Percentiles rank a stretch among this genome's conserved stretches.
Conservation (phyloP, 2,888 invertebrate genomes). For the Byasa hedistus region DNA sequence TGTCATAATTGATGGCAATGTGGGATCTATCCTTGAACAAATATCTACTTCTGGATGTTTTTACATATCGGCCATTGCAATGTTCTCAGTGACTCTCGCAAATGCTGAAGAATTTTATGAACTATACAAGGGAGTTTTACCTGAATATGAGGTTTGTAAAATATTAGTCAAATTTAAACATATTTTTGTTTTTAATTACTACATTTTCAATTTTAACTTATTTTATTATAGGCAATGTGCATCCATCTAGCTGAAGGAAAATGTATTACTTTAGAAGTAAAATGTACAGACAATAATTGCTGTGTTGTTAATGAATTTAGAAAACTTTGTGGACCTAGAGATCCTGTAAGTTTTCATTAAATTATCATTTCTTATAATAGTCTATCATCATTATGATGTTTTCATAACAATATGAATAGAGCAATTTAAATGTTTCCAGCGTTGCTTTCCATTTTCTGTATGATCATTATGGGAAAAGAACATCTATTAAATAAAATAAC, state of each 20-base stretch:
- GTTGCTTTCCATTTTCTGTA: too few relatives aligned
- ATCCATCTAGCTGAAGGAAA: conserved; percentile 91
- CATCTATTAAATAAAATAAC: too few relatives aligned
- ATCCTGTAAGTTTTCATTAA: conserved; percentile 75
- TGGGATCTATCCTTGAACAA: conserved; percentile 86
- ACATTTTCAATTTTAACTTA: neutral
- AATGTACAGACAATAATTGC: conserved; percentile 70
- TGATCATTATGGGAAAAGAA: too few relatives aligned
- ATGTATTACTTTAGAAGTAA: conserved; percentile 91
- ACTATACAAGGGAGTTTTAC: conserved; percentile 92
- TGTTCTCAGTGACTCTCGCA: conserved; percentile 86
- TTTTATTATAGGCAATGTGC: conserved; percentile 85
- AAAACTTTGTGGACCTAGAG: conserved; percentile 91
- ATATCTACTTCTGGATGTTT: conserved; percentile 85
- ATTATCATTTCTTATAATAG: neutral
- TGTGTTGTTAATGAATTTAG: conserved; percentile 86
- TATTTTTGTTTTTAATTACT: neutral
- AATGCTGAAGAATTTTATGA: conserved; percentile 95
- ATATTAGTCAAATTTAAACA: neutral
- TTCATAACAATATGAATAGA: too few relatives aligned
- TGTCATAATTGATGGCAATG: conserved; percentile 86
- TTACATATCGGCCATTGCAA: conserved; percentile 88
- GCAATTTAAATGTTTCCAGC: too few relatives aligned
- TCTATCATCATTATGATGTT: neutral
- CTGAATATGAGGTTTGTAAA: conserved; percentile 83